phyloP scores from a whole-genome alignment of 2,888 invertebrate species.

The Chironomus tentans region DNA sequence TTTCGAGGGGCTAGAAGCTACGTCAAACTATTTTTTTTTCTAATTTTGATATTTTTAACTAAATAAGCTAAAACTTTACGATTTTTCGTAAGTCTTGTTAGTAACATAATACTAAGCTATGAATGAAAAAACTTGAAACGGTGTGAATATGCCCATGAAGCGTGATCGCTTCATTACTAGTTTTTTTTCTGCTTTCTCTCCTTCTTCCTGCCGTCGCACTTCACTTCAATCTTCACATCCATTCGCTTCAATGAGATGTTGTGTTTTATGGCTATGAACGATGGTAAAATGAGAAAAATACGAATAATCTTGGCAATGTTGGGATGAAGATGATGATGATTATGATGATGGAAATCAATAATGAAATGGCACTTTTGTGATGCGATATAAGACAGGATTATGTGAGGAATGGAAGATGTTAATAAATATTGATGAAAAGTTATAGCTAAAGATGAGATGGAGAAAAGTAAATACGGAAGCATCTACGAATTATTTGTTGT shows the following conservation, averaged over 20 bases:
- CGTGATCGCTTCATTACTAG: too few species aligned
- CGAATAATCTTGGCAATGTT: conserved; percentile 16
- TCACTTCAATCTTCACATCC: neutral
- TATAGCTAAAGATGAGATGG: neutral
- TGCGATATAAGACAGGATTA: neutral
- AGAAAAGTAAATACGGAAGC: neutral
- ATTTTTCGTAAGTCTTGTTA: too few species aligned
- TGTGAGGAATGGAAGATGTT: neutral
- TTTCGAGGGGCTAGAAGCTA: too few species aligned
- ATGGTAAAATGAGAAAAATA: neutral
- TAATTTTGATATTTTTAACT: too few species aligned
- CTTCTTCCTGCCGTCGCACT: neutral
- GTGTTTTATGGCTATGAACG: neutral
- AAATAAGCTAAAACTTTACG: too few species aligned
- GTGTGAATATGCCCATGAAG: too few species aligned
- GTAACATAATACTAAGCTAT: too few species aligned
- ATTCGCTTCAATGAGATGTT: neutral
- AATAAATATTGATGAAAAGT: neutral
- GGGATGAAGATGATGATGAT: neutral
- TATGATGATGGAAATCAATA: conserved; percentile 14
- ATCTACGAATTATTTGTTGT: too few species aligned
- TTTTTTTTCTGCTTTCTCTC: too few species aligned
- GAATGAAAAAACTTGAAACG: too few species aligned
- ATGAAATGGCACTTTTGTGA: conserved; percentile 21
- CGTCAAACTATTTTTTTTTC: too few species aligned